A percentile compares a stretch with the other conserved stretches of the same genome.
Conservation (phyloP, 2,797 vertebrate species). For the Schizothorax lantsangensis region DNA sequence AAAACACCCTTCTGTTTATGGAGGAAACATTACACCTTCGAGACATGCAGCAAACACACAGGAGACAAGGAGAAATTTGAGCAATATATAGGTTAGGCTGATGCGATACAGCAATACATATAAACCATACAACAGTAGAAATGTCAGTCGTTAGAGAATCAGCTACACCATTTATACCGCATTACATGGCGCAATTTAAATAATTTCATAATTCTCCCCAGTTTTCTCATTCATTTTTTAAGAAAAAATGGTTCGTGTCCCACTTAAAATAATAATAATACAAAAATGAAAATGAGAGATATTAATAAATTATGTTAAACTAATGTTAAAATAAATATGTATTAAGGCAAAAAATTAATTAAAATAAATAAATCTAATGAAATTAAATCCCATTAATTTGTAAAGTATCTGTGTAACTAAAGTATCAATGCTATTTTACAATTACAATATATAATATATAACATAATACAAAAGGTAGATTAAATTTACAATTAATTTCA, state of each 20-base stretch:
- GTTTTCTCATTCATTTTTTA: background rate
- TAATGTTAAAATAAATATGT: background rate
- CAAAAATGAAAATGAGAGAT: background rate
- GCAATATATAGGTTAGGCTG: background rate
- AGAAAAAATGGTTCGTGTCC: background rate
- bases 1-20: conserved; percentile 31
- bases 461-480: background rate
- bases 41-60: background rate
- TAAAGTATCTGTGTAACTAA: background rate
- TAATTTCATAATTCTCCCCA: background rate
- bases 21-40: conserved; percentile 22
- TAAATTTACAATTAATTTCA: background rate
- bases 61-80: background rate
- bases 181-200: background rate
- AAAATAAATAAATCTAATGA: background rate
- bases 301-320: background rate
- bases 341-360: background rate
- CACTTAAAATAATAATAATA: background rate
- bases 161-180: background rate
- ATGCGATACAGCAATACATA: background rate
- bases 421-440: background rate
- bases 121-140: background rate
- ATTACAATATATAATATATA: background rate
- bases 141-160: background rate
- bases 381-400: background rate